A percentile compares a stretch with the other conserved stretches of the same genome.
Evolutionary conservation across 2,888 invertebrate species (phyloP).

Genomic region (Sinodicranocentrus sp.): DNA sequence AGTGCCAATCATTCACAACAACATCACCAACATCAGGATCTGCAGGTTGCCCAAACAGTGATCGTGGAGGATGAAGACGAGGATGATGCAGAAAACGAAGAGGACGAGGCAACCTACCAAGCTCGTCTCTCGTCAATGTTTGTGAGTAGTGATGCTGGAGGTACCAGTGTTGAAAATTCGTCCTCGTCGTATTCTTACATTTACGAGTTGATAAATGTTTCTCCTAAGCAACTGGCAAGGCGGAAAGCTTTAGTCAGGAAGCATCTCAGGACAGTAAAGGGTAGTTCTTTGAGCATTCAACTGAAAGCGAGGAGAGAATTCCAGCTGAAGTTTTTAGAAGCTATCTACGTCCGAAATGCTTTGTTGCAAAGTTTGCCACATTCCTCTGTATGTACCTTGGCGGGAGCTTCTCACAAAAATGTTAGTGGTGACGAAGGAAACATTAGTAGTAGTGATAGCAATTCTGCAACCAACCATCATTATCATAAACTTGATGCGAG

Average conservation of each 20-base stretch:
- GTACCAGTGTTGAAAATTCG: background rate
- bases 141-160: conserved; percentile 20
- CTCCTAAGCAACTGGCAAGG: background rate
- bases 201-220: background rate
- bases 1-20: conserved; percentile 18
- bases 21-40: conserved; percentile 15
- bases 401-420: conserved; percentile 14
- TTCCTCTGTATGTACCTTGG: background rate
- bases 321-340: conserved; percentile 37
- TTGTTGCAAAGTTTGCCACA: conserved; percentile 40
- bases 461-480: background rate
- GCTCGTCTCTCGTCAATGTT: background rate
- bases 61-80: conserved; percentile 34
- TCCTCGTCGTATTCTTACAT: background rate
- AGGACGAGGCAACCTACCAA: conserved; percentile 1
- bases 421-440: conserved; percentile 7
- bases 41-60: conserved; percentile 34
- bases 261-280: background rate
- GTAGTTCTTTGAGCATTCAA: background rate
- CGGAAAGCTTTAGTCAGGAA: conserved; percentile 6
- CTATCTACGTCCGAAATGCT: conserved; percentile 35
- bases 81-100: conserved; percentile 27
- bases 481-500: conserved; percentile 17
- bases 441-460: conserved; percentile 28
- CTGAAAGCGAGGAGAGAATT: conserved; percentile 30